Percentiles rank a stretch among this genome's conserved stretches.
phyloP scores from a whole-genome alignment of 1,140 invertebrate species.

The Caenorhabditis latens region DNA sequence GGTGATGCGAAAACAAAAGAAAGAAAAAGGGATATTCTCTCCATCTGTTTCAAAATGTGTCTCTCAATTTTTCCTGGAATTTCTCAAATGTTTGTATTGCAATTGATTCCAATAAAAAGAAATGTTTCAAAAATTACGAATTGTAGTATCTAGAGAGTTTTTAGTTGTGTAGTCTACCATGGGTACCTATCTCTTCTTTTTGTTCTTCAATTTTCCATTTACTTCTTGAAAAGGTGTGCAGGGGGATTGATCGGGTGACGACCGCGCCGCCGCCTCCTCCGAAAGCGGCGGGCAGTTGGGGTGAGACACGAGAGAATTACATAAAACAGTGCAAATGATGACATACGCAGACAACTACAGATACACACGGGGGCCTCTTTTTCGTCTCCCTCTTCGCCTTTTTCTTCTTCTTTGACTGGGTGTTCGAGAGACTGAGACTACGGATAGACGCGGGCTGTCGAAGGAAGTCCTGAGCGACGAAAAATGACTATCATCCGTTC shows the following conservation, averaged over 20 bases:
- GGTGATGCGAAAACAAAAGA: neutral
- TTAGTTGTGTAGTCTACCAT: neutral
- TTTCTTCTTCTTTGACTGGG: constrained; percentile 10
- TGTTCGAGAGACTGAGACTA: constrained; percentile 38
- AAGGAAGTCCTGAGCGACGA: neutral
- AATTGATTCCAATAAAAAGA: too few species aligned
- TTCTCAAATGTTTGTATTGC: neutral
- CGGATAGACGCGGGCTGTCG: constrained; percentile 18
- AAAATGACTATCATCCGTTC: constrained; percentile 20
- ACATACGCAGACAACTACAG: neutral
- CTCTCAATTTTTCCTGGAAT: neutral
- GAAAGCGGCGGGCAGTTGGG: constrained; percentile 32
- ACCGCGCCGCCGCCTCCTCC: constrained; percentile 45
- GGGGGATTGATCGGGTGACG: constrained; percentile 46
- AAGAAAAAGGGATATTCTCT: neutral
- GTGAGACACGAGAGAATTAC: neutral
- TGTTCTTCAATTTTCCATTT: constrained; percentile 13
- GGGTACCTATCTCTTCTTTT: too few species aligned
- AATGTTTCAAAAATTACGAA: too few species aligned
- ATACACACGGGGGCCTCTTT: constrained; percentile 47
- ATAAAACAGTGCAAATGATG: neutral
- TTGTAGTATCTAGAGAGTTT: too few species aligned
- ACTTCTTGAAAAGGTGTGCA: constrained; percentile 46
- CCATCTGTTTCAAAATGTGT: constrained; percentile 39
- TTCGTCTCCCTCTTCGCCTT: neutral